Evolutionary conservation across 2,797 vertebrate genomes (phyloP), one percentile per base, ranked within the genome.

Genomic region (Heterohyrax brucei): DNA sequence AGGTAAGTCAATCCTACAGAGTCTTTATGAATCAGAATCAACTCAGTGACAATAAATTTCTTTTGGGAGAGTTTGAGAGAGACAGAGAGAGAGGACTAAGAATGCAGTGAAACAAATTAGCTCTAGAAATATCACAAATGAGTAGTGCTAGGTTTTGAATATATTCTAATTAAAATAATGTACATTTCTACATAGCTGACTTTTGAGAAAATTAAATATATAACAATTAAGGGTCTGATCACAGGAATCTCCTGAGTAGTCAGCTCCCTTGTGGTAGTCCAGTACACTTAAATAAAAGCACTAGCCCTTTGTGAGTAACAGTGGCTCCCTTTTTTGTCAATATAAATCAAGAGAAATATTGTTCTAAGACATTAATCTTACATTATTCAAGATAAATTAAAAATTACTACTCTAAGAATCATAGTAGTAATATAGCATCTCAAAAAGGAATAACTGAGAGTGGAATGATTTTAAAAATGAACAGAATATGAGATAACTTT

Each of bases 351-450:
- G 24, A 87, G 14, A 94, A 75, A 80, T 59, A 64, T 3, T 48
- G 59, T 16, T 88, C 66, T 33, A 68, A 88, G 96, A 48, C 7
- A 90, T 62, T 79, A 90, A 62, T 81, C 10, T 93, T 64, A 61
- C 5, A 10, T 82, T 62, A 46, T 46, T 24, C 61, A 89, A 68
- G 7, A 33, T 39, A 77, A 70, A 84, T 91, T 56, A 62, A 66
- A 81, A 83, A 48, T 85, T 59, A 48, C 59, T 30, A 30, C 64
- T 89, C 77, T 56, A 68, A 87, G 72, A 86, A 64, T 92, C 30
- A 76, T 1, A 24, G 24, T 79, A 82, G 1, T 56, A 78, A 64
- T 70, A 86, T 19, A 53, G n/a, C 18, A 56, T 70, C 8, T 50
- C 16, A 78, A 91, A 87, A 83, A 18, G 14, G 10, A 26, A 79